phyloP scores from a whole-genome alignment of 2,113 vertebrate species.

The Motacilla alba region DNA sequence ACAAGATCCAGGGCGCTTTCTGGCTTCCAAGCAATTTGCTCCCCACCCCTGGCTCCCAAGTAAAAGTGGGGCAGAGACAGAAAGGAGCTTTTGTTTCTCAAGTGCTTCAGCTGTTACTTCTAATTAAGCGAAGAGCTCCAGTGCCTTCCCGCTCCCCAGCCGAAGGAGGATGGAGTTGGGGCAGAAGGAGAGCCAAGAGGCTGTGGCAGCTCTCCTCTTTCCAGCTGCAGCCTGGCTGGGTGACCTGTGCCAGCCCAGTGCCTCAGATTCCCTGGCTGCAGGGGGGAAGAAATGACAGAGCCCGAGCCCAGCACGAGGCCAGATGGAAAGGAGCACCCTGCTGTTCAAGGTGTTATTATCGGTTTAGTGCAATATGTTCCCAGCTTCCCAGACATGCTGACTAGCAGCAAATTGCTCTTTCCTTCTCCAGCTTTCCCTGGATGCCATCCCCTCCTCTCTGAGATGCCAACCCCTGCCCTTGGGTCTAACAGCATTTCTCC shows the following conservation, averaged over 20 bases:
- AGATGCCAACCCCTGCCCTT: not conserved
- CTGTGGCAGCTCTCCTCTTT: not conserved
- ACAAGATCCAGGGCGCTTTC: conserved; percentile 59
- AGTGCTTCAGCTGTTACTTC: conserved; percentile 60
- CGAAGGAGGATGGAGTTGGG: not conserved
- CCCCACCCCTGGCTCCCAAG: conserved; percentile 44
- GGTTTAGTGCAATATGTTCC: conserved; percentile 16
- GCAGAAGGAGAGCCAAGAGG: not conserved
- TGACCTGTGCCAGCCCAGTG: not conserved
- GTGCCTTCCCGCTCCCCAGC: not conserved
- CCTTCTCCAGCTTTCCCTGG: conserved; percentile 1
- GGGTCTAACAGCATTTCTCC: not conserved
- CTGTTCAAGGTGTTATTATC: conserved; percentile 19
- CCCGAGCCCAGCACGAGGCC: not conserved
- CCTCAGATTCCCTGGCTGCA: conserved; percentile 8
- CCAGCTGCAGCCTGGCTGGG: not conserved
- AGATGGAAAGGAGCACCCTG: not conserved
- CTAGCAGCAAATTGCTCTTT: conserved; percentile 41
- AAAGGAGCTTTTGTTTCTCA: conserved; percentile 61
- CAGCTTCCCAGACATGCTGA: conserved; percentile 11
- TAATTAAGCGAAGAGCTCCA: conserved; percentile 41
- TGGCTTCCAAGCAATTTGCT: conserved; percentile 57
- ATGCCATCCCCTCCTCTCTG: not conserved
- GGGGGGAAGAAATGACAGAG: not conserved
- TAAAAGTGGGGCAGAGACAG: conserved; percentile 55